These are phyloP conservation scores for Hetaerina americana DNA, from an alignment of 1,140 invertebrate species.

Conservation along the genomic window DNA sequence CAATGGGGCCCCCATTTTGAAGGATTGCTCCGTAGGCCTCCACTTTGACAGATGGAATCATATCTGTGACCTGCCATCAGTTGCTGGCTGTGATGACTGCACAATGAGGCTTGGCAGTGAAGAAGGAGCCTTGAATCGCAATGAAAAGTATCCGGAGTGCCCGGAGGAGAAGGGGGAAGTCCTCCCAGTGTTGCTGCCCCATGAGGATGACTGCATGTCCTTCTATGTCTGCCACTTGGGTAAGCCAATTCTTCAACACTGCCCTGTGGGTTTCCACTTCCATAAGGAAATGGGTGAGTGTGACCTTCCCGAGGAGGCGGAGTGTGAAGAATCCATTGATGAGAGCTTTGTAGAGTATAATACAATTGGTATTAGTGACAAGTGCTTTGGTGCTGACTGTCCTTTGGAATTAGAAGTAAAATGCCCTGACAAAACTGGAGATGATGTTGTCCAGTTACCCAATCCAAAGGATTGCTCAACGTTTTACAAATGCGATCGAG, in stretches of 20 bases:
- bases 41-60: slow-evolving; percentile 13
- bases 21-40: slow-evolving; percentile 6
- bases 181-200: slow-evolving; percentile 6
- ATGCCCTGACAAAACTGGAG: not conserved
- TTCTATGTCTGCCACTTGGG: slow-evolving; percentile 26
- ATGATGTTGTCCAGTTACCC: slow-evolving; percentile 8
- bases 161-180: not conserved
- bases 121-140: no score
- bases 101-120: not conserved
- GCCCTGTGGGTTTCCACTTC: slow-evolving; percentile 12
- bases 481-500: slow-evolving; percentile 14
- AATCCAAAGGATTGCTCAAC: slow-evolving; percentile 17
- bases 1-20: slow-evolving; percentile 11
- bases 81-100: slow-evolving; percentile 18
- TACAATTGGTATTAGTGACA: not conserved
- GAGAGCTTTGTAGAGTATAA: not conserved
- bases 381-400: not conserved
- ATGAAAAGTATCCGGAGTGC: no score
- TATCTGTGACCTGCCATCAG: slow-evolving; percentile 21
- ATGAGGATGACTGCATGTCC: slow-evolving; percentile 19
- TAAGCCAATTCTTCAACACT: slow-evolving; percentile 15
- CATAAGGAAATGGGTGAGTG: slow-evolving; percentile 18
- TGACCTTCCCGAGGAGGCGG: slow-evolving; percentile 14
- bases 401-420: not conserved
- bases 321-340: not conserved